Conservation (phyloP, 64 coral and sea anemone species). For the Acropora tenuis region DNA sequence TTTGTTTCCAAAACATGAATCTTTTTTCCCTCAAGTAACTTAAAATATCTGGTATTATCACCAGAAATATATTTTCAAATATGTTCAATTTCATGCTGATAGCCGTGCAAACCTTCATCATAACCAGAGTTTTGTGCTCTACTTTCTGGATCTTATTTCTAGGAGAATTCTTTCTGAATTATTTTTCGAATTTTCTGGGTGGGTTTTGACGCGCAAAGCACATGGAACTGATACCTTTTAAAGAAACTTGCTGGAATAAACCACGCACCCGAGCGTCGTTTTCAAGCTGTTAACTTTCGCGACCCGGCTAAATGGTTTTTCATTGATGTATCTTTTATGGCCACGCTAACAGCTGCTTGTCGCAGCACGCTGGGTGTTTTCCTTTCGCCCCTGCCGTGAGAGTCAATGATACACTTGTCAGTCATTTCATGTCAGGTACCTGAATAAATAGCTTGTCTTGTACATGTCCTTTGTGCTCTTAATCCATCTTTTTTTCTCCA, state of each 20-base stretch:
- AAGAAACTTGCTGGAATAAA: background rate
- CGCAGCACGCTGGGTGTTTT: conserved; percentile 9
- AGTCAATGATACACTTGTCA: conserved; percentile 7
- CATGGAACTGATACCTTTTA: background rate
- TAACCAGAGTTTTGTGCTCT: background rate
- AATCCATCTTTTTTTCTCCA: background rate
- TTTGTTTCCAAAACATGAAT: too few species aligned
- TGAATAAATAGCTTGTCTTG: conserved; percentile 12
- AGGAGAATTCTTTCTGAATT: background rate
- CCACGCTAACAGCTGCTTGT: conserved; percentile 5
- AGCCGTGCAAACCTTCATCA: background rate
- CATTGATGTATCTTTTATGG: background rate
- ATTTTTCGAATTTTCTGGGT: background rate
- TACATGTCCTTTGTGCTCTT: background rate
- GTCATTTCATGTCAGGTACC: background rate
- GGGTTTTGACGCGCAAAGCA: too few species aligned
- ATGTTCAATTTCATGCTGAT: background rate
- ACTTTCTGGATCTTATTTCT: background rate
- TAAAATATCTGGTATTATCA: too few species aligned
- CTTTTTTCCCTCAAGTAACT: too few species aligned
- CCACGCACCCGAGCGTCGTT: background rate
- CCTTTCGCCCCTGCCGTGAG: background rate
- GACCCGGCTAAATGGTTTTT: conserved; percentile 7
- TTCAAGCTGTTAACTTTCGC: background rate
- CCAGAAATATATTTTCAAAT: background rate